phyloP scores from a whole-genome alignment of 2,888 invertebrate genomes.

The Pseudococcus viburni region DNA sequence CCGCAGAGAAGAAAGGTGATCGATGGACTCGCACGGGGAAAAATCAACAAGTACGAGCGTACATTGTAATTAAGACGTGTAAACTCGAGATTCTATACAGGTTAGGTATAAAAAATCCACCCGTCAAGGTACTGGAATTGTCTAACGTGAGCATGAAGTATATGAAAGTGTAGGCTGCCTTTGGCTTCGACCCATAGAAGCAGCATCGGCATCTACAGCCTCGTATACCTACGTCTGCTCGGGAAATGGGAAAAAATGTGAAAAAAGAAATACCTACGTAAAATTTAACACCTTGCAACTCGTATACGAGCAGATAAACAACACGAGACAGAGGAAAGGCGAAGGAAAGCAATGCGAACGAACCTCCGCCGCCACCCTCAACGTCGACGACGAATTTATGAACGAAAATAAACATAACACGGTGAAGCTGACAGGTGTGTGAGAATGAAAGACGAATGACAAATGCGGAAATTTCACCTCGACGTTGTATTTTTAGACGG shows the following conservation, averaged over 20 bases:
- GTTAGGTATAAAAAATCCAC: background rate
- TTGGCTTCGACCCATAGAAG: background rate
- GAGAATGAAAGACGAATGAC: slow-evolving; percentile 39
- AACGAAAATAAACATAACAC: slow-evolving; percentile 39
- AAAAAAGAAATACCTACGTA: background rate
- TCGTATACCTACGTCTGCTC: background rate
- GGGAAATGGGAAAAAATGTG: background rate
- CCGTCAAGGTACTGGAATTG: background rate
- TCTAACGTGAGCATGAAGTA: background rate
- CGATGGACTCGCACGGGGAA: background rate
- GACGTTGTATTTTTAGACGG: slow-evolving; percentile 26
- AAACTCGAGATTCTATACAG: background rate
- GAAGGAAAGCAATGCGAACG: background rate
- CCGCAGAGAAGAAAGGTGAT: background rate
- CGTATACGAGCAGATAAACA: background rate
- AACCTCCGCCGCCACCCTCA: background rate
- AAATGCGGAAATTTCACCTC: slow-evolving; percentile 30
- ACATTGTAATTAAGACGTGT: slow-evolving; percentile 29
- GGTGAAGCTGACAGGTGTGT: slow-evolving; percentile 36
- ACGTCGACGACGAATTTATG: slow-evolving; percentile 4
- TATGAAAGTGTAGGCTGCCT: slow-evolving; percentile 14
- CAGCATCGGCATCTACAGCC: background rate
- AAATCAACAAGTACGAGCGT: background rate
- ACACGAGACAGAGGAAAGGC: background rate
- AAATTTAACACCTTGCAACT: slow-evolving; percentile 11